These are phyloP conservation scores for Rhizomys pruinosus DNA, from an alignment of 2,113 vertebrate species.

Conservation along the genomic window DNA sequence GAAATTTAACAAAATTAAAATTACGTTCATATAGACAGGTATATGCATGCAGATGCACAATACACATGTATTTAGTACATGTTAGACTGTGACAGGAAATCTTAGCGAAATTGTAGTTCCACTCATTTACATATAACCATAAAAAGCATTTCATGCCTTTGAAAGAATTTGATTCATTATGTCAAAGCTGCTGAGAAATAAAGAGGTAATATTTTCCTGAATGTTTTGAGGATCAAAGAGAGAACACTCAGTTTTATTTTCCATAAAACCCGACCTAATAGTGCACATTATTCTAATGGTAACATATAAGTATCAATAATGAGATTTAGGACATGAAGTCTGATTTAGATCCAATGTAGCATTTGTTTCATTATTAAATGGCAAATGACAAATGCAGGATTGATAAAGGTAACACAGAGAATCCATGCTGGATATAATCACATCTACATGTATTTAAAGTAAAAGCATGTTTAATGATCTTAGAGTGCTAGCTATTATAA, in stretches of 20 bases:
- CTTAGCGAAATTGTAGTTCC: background rate
- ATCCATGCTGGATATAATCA: background rate
- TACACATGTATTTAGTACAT: background rate
- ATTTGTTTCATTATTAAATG: conserved; percentile 5
- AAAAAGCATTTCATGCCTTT: background rate
- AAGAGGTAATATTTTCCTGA: background rate
- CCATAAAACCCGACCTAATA: background rate
- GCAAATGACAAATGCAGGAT: background rate
- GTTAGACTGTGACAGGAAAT: background rate
- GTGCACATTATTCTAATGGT: background rate
- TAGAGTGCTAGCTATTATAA: too few relatives aligned
- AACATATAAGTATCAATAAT: background rate
- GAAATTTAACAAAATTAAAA: background rate
- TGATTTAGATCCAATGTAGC: background rate
- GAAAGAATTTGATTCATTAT: conserved; percentile 28
- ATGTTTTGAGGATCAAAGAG: background rate
- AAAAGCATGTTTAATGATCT: background rate
- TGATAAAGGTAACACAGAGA: background rate
- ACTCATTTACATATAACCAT: background rate
- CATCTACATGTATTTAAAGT: background rate
- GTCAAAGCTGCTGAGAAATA: conserved; percentile 15
- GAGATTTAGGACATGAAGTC: background rate
- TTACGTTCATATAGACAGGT: background rate
- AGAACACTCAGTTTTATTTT: background rate
- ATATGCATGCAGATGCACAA: background rate